A percentile compares a stretch with the other conserved stretches of the same genome.
phyloP scores from a whole-genome alignment of 2,888 invertebrate species.

The Sthenelais limicola region DNA sequence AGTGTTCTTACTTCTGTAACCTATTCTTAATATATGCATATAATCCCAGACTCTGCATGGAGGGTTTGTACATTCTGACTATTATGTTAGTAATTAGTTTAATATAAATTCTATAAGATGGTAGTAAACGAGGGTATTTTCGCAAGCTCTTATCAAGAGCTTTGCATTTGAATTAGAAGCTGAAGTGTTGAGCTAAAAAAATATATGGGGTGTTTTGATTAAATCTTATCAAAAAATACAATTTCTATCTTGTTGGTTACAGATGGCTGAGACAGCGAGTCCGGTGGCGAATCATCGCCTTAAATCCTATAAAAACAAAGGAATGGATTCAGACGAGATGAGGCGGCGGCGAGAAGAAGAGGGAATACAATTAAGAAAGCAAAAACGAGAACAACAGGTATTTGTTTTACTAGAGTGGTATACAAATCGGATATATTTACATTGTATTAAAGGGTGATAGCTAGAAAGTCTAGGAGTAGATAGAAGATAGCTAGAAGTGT shows the following conservation, averaged over 20 bases:
- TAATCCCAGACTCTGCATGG: too few relatives aligned
- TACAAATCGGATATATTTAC: too few relatives aligned
- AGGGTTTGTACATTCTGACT: too few relatives aligned
- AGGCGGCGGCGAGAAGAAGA: constrained; percentile 94
- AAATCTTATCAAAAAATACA: not conserved
- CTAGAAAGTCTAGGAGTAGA: too few relatives aligned
- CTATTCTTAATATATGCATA: too few relatives aligned
- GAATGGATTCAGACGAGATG: constrained; percentile 91
- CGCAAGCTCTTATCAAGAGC: not conserved
- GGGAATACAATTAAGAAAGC: constrained; percentile 94
- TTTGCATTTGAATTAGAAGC: not conserved
- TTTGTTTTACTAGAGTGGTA: too few relatives aligned
- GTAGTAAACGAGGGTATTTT: too few relatives aligned
- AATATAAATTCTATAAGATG: too few relatives aligned
- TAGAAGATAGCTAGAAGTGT: too few relatives aligned
- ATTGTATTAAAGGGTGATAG: too few relatives aligned
- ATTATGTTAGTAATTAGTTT: too few relatives aligned
- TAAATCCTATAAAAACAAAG: constrained; percentile 92
- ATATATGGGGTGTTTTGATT: not conserved
- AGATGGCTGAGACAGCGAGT: constrained; percentile 58
- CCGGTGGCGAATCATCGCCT: constrained; percentile 64
- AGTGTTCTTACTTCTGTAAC: too few relatives aligned
- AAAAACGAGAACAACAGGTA: constrained; percentile 92
- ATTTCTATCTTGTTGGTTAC: not conserved
- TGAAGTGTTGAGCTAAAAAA: not conserved